Percentiles rank a stretch among this genome's conserved stretches.
Evolutionary conservation across 2,888 invertebrate species (phyloP).

Genomic region (Liodrosophila aerea): DNA sequence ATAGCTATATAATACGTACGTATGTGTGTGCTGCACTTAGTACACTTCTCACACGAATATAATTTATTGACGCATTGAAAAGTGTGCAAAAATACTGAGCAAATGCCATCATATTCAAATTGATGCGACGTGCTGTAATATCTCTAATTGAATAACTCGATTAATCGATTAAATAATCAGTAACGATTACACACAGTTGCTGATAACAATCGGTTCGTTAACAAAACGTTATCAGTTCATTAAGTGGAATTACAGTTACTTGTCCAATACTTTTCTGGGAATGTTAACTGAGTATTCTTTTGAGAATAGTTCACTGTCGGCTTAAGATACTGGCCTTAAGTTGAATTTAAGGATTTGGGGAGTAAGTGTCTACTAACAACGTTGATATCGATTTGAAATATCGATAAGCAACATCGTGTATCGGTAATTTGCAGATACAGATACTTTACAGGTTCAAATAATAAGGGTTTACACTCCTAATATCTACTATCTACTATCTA

Average conservation of each 20-base stretch:
- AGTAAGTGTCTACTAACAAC: too few species aligned
- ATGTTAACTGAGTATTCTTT: too few species aligned
- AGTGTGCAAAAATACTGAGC: conserved; percentile 58
- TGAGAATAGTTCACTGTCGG: too few species aligned
- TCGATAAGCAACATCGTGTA: too few species aligned
- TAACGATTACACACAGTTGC: conserved; percentile 3
- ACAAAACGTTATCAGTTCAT: conserved; percentile 1
- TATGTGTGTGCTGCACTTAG: conserved; percentile 43
- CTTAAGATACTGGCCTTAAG: too few species aligned
- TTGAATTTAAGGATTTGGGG: too few species aligned
- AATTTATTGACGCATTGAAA: conserved; percentile 74
- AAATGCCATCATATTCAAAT: conserved; percentile 49
- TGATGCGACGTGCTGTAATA: conserved; percentile 46
- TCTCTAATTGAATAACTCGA: conserved; percentile 15
- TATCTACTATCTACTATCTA: too few species aligned
- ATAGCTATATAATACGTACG: conserved; percentile 4
- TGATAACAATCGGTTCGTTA: conserved; percentile 6
- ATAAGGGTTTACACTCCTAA: too few species aligned
- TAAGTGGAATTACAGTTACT: conserved; percentile 22
- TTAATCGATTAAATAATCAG: conserved; percentile 10
- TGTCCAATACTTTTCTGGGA: not conserved
- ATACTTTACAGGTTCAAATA: too few species aligned
- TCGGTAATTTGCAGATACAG: too few species aligned
- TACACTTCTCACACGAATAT: conserved; percentile 65
- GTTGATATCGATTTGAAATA: too few species aligned